Percentiles rank a stretch among this genome's conserved stretches.
These are phyloP conservation scores for Embidobia sp. DNA, from an alignment of 2,888 invertebrate genomes.

Conservation along the genomic window DNA sequence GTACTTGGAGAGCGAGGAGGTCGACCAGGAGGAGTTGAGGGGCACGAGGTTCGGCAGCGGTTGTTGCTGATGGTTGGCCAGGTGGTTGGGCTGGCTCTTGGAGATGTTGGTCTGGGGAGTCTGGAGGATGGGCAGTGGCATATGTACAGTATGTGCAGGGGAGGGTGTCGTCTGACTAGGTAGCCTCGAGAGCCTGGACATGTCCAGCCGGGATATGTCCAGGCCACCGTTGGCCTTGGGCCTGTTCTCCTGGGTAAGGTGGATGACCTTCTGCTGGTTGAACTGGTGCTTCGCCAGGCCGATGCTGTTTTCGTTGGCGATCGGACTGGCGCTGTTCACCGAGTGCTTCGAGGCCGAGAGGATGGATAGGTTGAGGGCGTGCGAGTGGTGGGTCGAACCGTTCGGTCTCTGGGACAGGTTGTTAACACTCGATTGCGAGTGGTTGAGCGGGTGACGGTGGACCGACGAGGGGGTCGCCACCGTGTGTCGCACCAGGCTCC, in stretches of 20 bases:
- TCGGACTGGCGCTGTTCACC: constrained; percentile 80
- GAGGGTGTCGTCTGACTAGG: constrained; percentile 76
- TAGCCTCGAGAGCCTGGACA: constrained; percentile 82
- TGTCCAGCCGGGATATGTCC: constrained; percentile 85
- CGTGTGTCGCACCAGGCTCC: constrained; percentile 65
- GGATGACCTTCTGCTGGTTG: constrained; percentile 60
- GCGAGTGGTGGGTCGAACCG: constrained; percentile 72
- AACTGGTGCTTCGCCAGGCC: constrained; percentile 50
- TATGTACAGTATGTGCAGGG: constrained; percentile 72
- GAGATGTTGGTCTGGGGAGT: constrained; percentile 76
- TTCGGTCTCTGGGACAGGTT: constrained; percentile 78
- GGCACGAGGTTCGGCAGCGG: constrained; percentile 75
- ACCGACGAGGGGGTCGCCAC: constrained; percentile 75
- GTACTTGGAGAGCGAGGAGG: constrained; percentile 72
- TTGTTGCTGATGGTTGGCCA: constrained; percentile 72
- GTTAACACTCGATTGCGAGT: constrained; percentile 81
- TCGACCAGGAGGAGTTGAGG: constrained; percentile 73
- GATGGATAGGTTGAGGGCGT: constrained; percentile 77
- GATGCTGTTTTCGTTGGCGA: constrained; percentile 72
- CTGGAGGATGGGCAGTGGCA: constrained; percentile 77
- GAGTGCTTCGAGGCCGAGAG: constrained; percentile 80
- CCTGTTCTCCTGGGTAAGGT: constrained; percentile 62
- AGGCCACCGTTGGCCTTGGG: constrained; percentile 83
- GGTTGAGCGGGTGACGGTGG: constrained; percentile 76
- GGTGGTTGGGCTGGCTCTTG: constrained; percentile 75